phyloP scores from a whole-genome alignment of 1,140 invertebrate species.

The Zeugodacus cucurbitae region DNA sequence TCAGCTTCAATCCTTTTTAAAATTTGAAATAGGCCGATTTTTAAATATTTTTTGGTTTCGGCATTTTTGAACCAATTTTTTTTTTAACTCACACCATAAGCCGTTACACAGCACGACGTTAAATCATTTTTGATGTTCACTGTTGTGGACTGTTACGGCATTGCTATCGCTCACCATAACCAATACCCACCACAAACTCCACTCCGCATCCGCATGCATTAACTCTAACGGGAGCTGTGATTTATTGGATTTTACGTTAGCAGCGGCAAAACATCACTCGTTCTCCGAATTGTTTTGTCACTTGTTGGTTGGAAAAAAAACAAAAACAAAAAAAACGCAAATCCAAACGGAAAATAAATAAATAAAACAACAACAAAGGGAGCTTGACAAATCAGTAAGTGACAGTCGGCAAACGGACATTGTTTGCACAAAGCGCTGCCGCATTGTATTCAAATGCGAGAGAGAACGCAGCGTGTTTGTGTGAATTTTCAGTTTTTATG shows the following conservation, averaged over 20 bases:
- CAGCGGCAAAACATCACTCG: not conserved
- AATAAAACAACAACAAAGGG: not conserved
- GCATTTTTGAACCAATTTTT: not conserved
- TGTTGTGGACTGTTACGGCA: not conserved
- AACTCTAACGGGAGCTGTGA: not conserved
- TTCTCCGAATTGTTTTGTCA: not conserved
- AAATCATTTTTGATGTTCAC: slow-evolving; percentile 24
- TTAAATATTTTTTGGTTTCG: no score
- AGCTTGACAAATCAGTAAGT: not conserved
- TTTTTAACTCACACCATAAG: not conserved
- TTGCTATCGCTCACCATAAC: not conserved
- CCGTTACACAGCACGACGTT: not conserved
- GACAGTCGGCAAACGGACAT: not conserved
- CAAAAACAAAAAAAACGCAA: not conserved
- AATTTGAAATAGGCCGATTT: no score
- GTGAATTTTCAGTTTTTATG: not conserved
- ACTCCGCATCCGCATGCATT: not conserved
- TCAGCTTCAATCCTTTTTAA: no score
- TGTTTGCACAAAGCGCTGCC: not conserved
- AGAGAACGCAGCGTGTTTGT: not conserved
- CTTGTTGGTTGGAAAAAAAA: not conserved
- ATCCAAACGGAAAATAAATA: not conserved
- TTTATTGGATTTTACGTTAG: not conserved
- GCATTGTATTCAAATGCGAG: not conserved
- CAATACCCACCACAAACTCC: not conserved